Evolutionary conservation across 2,797 vertebrate genomes (phyloP), one percentile per base, ranked within the genome.

Genomic region (Cossypha heuglini): DNA sequence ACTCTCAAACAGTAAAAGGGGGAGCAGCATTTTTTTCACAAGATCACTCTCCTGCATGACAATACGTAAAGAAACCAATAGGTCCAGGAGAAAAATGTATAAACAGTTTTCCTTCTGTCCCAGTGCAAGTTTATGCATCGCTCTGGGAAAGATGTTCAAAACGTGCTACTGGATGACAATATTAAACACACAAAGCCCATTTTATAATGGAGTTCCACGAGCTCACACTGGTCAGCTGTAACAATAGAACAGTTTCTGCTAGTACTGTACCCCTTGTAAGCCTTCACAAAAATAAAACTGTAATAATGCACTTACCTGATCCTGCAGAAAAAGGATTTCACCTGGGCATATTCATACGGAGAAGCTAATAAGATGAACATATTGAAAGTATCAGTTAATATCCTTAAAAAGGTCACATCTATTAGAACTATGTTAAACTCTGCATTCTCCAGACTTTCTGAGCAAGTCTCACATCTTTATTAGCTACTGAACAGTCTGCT

Each of bases 311-410:
- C 98, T 97, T 86, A 98, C 99, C 98, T 98, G 95, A 99, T 98
- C 45, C 99, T 98, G 92, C 99, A 99, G 98, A 99, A 99, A 97
- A 99, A 99, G 88, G 99, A 98, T 90, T 99, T 99, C 98, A 98
- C 98, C 80, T 98, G 98, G 20, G 98, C 98, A 87, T 96, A 98
- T 46, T 99, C 98, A 43, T 97, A 97, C 0, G 97, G 96, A 21
- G 99, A 98, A 21, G 98, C 98, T 38, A 97, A 81, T 96, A 94
- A 94, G 16, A 96, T 67, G 59, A 85, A 42, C 64, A 95, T 8
- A 88, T 86, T 49, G 26, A 62, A 90, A 75, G 5, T 12, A 64
- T 38, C 69, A 84, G 79, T 86, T 62, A 83, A 66, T 26, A 51
- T 6, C 25, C 29, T 82, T 57, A 2, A 20, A 74, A 82, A 61